phyloP scores from a whole-genome alignment of 2,113 vertebrate genomes.

The Pogonocichla stellata region DNA sequence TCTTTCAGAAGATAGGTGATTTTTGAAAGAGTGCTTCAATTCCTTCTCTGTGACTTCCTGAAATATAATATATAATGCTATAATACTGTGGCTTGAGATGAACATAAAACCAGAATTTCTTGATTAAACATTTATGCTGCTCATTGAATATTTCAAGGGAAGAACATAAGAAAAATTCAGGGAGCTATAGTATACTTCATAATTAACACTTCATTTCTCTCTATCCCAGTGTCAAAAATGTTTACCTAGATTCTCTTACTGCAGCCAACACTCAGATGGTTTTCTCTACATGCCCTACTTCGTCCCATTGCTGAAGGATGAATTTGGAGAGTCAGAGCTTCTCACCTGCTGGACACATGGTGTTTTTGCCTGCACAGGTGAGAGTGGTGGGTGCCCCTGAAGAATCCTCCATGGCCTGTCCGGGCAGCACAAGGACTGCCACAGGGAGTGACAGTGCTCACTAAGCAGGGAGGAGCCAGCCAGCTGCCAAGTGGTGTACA shows the following conservation, averaged over 20 bases:
- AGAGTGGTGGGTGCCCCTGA: background rate
- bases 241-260: background rate
- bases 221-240: background rate
- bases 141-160: background rate
- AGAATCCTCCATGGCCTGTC: background rate
- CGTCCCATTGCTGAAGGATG: background rate
- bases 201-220: background rate
- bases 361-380: background rate
- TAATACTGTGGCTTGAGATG: background rate
- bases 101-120: background rate
- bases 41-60: background rate
- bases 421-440: background rate
- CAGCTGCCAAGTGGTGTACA: background rate
- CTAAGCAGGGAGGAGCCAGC: background rate
- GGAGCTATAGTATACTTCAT: background rate
- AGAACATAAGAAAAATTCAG: background rate
- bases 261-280: background rate
- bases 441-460: accelerated
- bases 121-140: background rate
- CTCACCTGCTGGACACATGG: background rate
- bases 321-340: background rate
- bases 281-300: background rate
- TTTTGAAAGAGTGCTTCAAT: background rate
- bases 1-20: background rate
- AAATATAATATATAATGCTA: background rate